Conservation (phyloP, 2,797 vertebrate species). For the Platalea minor region DNA sequence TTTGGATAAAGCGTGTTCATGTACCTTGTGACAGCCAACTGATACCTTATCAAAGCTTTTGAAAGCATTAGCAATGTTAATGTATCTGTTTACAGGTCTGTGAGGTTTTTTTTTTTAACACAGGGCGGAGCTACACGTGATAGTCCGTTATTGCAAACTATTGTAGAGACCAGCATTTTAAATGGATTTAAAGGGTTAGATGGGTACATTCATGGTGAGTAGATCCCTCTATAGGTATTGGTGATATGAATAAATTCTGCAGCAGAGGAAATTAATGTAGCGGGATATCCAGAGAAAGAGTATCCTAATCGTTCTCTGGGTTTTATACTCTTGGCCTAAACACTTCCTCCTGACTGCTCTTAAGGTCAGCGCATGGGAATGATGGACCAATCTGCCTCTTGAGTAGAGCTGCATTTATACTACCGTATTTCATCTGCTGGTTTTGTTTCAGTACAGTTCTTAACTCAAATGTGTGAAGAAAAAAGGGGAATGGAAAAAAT, state of each 20-base stretch:
- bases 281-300: neutral
- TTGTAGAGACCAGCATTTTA: neutral
- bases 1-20: neutral
- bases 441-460: neutral
- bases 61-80: neutral
- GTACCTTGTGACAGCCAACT: neutral
- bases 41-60: neutral
- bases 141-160: neutral
- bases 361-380: neutral
- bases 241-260: neutral
- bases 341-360: neutral
- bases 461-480: neutral
- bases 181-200: neutral
- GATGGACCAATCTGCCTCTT: too few species aligned
- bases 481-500: neutral
- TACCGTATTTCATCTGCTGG: neutral
- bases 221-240: neutral
- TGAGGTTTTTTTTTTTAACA: neutral
- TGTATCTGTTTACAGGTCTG: neutral
- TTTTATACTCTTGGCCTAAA: neutral
- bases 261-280: neutral
- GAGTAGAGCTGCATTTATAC: neutral
- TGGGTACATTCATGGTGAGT: neutral
- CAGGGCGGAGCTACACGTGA: neutral
- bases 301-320: neutral